These are phyloP conservation scores for Allacma fusca DNA, from an alignment of 2,888 invertebrate genomes.

Conservation along the genomic window DNA sequence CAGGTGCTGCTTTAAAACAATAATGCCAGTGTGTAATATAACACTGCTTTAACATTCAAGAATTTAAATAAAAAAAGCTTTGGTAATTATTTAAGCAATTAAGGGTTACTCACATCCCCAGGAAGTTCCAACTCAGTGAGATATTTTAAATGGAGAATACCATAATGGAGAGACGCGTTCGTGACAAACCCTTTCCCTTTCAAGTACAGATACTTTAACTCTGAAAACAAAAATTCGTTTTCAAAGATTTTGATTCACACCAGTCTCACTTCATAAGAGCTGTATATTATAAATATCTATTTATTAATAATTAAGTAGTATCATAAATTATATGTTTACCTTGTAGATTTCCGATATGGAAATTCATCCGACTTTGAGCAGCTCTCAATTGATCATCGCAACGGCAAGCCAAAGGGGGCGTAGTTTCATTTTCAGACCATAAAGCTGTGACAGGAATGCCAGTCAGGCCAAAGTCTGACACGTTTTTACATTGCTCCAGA, in stretches of 20 bases:
- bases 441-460: constrained; percentile 17
- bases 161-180: constrained; percentile 20
- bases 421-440: not conserved
- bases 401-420: not conserved
- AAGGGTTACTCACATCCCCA: not conserved
- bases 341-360: constrained; percentile 9
- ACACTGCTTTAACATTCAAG: no score
- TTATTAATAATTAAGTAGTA: not conserved
- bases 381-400: not conserved
- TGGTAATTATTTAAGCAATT: no score
- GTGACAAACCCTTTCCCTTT: not conserved
- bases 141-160: not conserved
- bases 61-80: no score
- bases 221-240: no score
- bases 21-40: no score
- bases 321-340: constrained; percentile 16
- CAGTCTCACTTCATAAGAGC: not conserved
- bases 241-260: no score
- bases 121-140: constrained; percentile 13
- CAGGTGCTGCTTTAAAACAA: no score
- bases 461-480: constrained; percentile 30
- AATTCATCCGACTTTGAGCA: not conserved
- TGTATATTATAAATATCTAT: not conserved
- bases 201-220: constrained; percentile 4
- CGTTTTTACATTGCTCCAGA: not conserved